Conservation (phyloP, 2,113 vertebrate species). For the Podarcis raffonei region DNA sequence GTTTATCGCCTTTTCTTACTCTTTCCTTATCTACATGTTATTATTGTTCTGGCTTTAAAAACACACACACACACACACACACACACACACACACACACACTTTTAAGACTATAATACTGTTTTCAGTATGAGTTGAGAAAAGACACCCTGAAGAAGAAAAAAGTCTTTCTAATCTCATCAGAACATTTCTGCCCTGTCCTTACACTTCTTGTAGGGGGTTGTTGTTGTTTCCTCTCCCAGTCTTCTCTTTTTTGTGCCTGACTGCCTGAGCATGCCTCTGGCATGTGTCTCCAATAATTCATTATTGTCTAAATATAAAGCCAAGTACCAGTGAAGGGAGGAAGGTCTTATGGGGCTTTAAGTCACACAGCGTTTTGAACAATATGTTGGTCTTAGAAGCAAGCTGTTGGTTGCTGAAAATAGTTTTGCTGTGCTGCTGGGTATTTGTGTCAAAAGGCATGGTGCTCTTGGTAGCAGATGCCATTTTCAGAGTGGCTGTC, state of each 20-base stretch:
- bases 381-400: background rate
- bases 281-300: slow-evolving; percentile 25
- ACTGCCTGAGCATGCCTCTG: slow-evolving; percentile 23
- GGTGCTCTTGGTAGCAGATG: background rate
- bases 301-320: background rate
- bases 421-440: background rate
- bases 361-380: background rate
- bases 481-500: fast-evolving
- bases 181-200: slow-evolving; percentile 10
- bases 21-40: background rate
- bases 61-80: background rate
- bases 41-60: no score
- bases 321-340: background rate
- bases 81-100: background rate
- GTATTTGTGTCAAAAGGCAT: background rate
- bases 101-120: background rate
- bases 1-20: no score
- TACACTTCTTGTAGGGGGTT: background rate
- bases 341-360: background rate
- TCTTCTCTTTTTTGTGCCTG: slow-evolving; percentile 1
- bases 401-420: slow-evolving; percentile 4
- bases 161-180: slow-evolving; percentile 12
- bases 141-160: background rate
- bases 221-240: background rate
- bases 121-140: slow-evolving; percentile 5